Conservation (phyloP, 2,888 invertebrate species). For the Hypsopygia costalis region DNA sequence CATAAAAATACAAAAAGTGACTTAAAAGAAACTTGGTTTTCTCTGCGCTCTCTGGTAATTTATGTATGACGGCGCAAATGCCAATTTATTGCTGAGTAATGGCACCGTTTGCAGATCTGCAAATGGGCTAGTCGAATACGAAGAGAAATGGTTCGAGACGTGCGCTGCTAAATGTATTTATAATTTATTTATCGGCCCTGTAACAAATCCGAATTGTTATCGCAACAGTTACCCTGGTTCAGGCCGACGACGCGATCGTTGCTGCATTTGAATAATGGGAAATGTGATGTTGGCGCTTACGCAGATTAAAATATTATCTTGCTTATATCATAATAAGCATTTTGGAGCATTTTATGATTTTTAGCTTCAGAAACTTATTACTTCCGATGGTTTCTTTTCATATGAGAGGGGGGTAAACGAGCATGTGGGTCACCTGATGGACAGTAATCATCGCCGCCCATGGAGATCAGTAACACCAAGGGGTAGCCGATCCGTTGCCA, state of each 20-base stretch:
- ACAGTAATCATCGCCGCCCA: too few relatives aligned
- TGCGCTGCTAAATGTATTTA: constrained; percentile 75
- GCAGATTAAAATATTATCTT: too few relatives aligned
- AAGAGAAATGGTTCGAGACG: constrained; percentile 75
- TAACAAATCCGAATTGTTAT: constrained; percentile 69
- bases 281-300: too few relatives aligned
- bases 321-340: too few relatives aligned
- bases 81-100: constrained; percentile 81
- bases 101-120: constrained; percentile 73
- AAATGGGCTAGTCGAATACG: constrained; percentile 75
- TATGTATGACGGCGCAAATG: constrained; percentile 79
- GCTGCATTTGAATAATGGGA: constrained; percentile 37
- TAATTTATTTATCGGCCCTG: constrained; percentile 73
- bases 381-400: too few relatives aligned
- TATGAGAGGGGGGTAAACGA: too few relatives aligned
- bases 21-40: constrained; percentile 65
- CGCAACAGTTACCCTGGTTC: constrained; percentile 41
- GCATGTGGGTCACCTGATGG: too few relatives aligned
- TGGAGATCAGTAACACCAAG: too few relatives aligned
- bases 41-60: constrained; percentile 67
- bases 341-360: too few relatives aligned
- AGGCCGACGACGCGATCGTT: constrained; percentile 21
- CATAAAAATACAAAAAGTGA: constrained; percentile 53
- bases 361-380: too few relatives aligned
- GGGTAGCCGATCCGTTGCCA: too few relatives aligned